Conservation (phyloP, 1,140 invertebrate species). For the Onthophagus taurus region DNA sequence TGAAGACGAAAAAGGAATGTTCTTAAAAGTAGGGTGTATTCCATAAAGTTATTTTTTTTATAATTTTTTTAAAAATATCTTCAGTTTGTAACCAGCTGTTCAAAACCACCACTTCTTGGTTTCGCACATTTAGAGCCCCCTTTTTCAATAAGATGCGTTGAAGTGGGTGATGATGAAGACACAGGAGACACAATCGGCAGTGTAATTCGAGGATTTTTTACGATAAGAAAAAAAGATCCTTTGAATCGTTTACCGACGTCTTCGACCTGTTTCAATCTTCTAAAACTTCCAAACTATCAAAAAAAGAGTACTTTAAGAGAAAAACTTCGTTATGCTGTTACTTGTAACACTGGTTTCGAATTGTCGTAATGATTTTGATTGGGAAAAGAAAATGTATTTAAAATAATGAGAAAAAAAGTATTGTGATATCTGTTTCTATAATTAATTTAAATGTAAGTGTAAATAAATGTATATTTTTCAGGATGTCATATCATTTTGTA, state of each 20-base stretch:
- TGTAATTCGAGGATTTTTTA: conserved; percentile 96
- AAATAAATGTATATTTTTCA: too few relatives aligned
- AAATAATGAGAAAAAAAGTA: too few relatives aligned
- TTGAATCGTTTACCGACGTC: conserved; percentile 93
- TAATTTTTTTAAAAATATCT: conserved; percentile 21
- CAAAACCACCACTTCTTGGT: conserved; percentile 92
- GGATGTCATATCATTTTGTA: too few relatives aligned
- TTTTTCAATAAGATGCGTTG: conserved; percentile 98
- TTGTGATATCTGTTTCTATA: neutral
- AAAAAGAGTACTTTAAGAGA: conserved; percentile 90
- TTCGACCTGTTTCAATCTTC: conserved; percentile 97
- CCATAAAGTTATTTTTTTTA: neutral
- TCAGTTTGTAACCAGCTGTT: conserved; percentile 98
- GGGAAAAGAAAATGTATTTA: too few relatives aligned
- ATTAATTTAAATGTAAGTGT: neutral
- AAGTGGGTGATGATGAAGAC: conserved; percentile 97
- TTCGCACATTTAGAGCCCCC: conserved; percentile 96
- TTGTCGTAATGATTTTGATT: conserved; percentile 80
- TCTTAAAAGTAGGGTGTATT: conserved; percentile 66
- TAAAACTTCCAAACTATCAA: conserved; percentile 98
- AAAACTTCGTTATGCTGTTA: conserved; percentile 94
- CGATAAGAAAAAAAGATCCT: conserved; percentile 91
- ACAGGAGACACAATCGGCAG: conserved; percentile 92
- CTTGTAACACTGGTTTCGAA: conserved; percentile 97
- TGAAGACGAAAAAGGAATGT: conserved; percentile 82